Base-by-base conservation (phyloP, 2,888 invertebrate genomes). In the Epirrhoe alternata region DNA sequence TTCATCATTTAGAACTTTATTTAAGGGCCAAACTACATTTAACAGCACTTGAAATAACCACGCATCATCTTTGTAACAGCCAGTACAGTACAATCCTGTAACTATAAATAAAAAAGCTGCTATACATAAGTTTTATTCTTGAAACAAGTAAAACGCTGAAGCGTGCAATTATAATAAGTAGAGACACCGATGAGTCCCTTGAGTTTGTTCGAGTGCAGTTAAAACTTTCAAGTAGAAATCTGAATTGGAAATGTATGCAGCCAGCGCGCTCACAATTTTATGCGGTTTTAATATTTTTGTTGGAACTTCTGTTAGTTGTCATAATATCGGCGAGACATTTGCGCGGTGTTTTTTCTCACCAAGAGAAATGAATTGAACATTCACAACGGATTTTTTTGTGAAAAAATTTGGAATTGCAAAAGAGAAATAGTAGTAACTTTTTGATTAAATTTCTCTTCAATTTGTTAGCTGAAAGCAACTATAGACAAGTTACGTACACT, bases 1-100 rank as follows among this genome's bases (percentile, higher is more conserved):
- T 67, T 42, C 14, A 56, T 42, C 60, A 61, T 63, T 59, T 62
- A 55, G 60, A 60, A 67, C 60, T 67, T 63, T 58, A 42, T 50
- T 52, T 52, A 50, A 42, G 30, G 51, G 50, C 33, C 24, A 7
- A 42, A 5, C 59, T 38, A 51, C 51, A 59, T 30, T 12, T 51
- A 8, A 31, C 10, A 5, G 14, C 47, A 47, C 47, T 16, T 16
- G n/a, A 14, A 16, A 6, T 1, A 16, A 14, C 47, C 2, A 16
- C 47, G 14, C 7, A 12, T 47, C 38, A 38, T n/a, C n/a, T n/a
- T n/a, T n/a, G n/a, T n/a, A n/a, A n/a, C n/a, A n/a, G n/a, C n/a
- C n/a, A n/a, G n/a, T n/a, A n/a, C n/a, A n/a, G 31, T 31, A 31
- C 6, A 6, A 33, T 33, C 33, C 7, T 7, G 1, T 33, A 1